These are phyloP conservation scores for Resseliella maxima DNA, from an alignment of 2,888 invertebrate species.

Conservation along the genomic window DNA sequence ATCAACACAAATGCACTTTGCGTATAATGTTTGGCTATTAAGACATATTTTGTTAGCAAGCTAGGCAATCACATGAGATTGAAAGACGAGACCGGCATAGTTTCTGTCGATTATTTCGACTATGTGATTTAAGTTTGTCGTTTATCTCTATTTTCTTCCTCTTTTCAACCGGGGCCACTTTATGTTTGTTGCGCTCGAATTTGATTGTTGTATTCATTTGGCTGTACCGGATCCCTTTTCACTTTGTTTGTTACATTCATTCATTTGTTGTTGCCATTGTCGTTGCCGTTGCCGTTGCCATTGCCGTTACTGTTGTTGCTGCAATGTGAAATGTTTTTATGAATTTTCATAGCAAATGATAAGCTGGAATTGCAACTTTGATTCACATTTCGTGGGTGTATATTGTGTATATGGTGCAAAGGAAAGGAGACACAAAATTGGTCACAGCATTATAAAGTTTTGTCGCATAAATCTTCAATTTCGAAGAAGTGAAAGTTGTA, in stretches of 20 bases:
- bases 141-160: not conserved
- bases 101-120: conserved; percentile 39
- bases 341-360: conserved; percentile 27
- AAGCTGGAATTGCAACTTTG: conserved; percentile 27
- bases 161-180: conserved; percentile 28
- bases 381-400: conserved; percentile 8
- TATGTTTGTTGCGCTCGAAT: not conserved
- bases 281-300: not conserved
- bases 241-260: not conserved
- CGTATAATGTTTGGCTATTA: conserved; percentile 12
- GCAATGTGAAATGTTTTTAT: conserved; percentile 13
- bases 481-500: conserved; percentile 54
- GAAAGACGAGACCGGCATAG: conserved; percentile 42
- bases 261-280: not conserved
- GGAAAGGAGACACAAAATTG: conserved; percentile 20
- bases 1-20: not conserved
- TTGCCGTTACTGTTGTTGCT: not conserved
- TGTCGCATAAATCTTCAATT: conserved; percentile 56
- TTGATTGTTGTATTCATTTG: not conserved
- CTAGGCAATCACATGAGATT: conserved; percentile 30
- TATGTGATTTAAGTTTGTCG: not conserved
- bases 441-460: conserved; percentile 56
- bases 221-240: no score
- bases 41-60: conserved; percentile 48
- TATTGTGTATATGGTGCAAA: no score